These are phyloP conservation scores for Mormoops blainvillei DNA, from an alignment of 2,113 vertebrate genomes.

Conservation along the genomic window DNA sequence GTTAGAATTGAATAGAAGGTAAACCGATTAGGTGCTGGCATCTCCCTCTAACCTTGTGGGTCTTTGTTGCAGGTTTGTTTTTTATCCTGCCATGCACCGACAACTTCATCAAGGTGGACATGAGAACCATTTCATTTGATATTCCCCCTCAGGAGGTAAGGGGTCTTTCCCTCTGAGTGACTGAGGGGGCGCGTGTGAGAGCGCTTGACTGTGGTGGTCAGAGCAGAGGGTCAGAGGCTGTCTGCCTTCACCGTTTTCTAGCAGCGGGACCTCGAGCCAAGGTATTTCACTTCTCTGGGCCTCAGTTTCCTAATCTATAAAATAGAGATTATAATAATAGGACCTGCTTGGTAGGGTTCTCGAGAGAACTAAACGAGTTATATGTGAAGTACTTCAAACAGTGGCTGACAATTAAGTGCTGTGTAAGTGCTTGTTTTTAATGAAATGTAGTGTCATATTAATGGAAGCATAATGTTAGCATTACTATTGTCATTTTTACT, in stretches of 20 bases:
- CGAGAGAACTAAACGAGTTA: background rate
- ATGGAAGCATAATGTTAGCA: rapidly evolving
- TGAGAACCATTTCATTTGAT: constrained; percentile 96
- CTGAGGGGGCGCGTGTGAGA: background rate
- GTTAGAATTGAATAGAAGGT: rapidly evolving
- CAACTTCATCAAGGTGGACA: constrained; percentile 97
- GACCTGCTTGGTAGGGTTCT: background rate
- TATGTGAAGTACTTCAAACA: background rate
- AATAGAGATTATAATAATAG: background rate
- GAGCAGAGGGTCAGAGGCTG: background rate
- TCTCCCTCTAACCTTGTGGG: background rate
- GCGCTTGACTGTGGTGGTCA: rapidly evolving
- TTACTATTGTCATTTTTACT: background rate
- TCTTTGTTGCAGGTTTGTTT: constrained; percentile 88
- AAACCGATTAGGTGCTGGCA: rapidly evolving
- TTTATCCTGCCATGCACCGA: constrained; percentile 96
- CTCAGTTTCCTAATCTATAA: background rate
- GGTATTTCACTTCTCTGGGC: background rate
- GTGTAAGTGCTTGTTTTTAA: rapidly evolving
- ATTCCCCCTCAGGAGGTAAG: constrained; percentile 96
- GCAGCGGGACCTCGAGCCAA: background rate
- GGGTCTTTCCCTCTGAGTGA: background rate
- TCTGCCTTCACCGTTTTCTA: background rate
- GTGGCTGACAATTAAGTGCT: background rate
- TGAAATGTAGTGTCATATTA: rapidly evolving